A percentile compares a stretch with the other conserved stretches of the same genome.
Evolutionary conservation across 2,113 vertebrate genomes (phyloP).

Genomic region (Halcyon malimbica): DNA sequence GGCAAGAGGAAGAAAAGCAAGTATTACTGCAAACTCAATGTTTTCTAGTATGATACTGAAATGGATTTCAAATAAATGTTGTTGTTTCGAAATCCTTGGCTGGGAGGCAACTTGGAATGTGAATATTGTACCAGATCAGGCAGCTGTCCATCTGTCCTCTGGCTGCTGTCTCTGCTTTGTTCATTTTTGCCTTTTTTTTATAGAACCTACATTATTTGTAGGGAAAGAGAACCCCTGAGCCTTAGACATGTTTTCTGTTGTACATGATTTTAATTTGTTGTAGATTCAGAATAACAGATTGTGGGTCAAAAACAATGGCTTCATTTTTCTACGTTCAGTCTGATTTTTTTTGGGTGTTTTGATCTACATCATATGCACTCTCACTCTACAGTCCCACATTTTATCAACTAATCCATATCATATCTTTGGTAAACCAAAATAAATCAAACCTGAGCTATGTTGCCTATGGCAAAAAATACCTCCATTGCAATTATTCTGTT

Average conservation of each 20-base stretch:
- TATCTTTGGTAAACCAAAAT: not conserved
- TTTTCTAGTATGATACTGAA: slow-evolving; percentile 18
- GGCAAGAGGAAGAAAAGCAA: not conserved
- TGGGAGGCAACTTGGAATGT: not conserved
- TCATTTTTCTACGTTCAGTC: not conserved
- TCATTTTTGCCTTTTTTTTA: not conserved
- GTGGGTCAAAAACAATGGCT: not conserved
- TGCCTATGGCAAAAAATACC: not conserved
- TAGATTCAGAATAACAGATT: not conserved
- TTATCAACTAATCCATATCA: not conserved
- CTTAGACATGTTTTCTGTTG: not conserved
- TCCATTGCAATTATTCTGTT: not conserved
- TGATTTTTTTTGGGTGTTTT: not conserved
- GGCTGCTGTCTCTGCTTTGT: not conserved
- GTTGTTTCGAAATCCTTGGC: not conserved
- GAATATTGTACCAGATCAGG: not conserved
- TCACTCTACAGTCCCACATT: not conserved
- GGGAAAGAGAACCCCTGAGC: not conserved
- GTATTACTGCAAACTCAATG: not conserved
- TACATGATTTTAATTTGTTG: not conserved
- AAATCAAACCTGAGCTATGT: not conserved
- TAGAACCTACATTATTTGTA: not conserved
- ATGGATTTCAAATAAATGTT: slow-evolving; percentile 7
- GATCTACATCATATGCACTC: not conserved
- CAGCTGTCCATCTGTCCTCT: not conserved